Evolutionary conservation across 2,797 vertebrate genomes (phyloP), one percentile per base, ranked within the genome.

Genomic region (Hydrocynus forskahlii): DNA sequence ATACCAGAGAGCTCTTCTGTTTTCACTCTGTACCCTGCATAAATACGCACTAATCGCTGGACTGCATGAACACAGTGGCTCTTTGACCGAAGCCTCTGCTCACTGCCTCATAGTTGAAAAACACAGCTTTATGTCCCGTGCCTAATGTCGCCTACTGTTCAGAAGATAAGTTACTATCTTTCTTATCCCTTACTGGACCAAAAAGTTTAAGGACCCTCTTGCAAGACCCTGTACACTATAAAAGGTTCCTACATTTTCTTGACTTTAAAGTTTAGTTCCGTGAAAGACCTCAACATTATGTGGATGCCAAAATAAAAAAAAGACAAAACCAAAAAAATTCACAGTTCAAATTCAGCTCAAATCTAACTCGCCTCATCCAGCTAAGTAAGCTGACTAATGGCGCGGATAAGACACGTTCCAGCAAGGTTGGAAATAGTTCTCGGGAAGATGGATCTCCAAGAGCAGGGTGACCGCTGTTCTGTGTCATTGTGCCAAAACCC

Each of bases 21-120:
- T 79, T 75, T 75, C 35, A 59, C 69, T 16, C 43, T 50, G 16
- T n/a, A 19, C 21, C 25, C 16, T 67, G 54, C 76, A 21, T 69
- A 54, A 69, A 81, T 9, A 50, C 63, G 57, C 69, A 57, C 10
- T n/a, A 63, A 87, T 87, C 85, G 62, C 75, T 79, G 75, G 76
- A 70, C 81, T 80, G 81, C 83, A 81, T 68, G 86, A 88, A 88
- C 84, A 92, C 83, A 92, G 89, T 69, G 80, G 79, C 85, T 87
- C 90, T 92, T 91, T 92, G 88, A 93, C 50, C 1, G 35, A n/a
- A 38, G 29, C 40, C 62, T 74, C 54, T 57, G 50, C 76, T 57
- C 13, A 21, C 50, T 78, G 71, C 29, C 71, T 16, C 55, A 1
- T 52, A 19, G 38, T 55, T 78, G 38, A 55, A 57, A 70, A 79